Conservation (phyloP, 2,888 invertebrate genomes). For the Tetranychus piercei region DNA sequence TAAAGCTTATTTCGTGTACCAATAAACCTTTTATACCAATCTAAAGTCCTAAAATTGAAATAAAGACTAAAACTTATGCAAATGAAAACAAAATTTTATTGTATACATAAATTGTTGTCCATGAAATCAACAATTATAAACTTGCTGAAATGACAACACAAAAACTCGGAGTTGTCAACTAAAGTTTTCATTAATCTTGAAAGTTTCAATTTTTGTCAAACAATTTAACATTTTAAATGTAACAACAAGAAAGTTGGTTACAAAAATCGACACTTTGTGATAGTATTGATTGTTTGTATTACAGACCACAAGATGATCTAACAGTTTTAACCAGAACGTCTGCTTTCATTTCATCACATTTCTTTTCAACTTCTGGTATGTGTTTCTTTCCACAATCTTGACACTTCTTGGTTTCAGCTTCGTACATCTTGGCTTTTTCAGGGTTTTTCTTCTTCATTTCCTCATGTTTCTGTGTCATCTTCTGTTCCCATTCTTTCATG, state of each 20-base stretch:
- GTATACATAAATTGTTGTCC: too few relatives aligned
- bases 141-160: too few relatives aligned
- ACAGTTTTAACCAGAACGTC: not conserved
- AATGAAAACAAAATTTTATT: too few relatives aligned
- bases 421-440: not conserved
- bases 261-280: not conserved
- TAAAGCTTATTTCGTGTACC: too few relatives aligned
- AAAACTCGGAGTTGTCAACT: too few relatives aligned
- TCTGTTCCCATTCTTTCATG: not conserved
- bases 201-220: too few relatives aligned
- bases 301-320: not conserved
- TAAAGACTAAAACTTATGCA: too few relatives aligned
- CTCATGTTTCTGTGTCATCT: not conserved
- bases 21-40: too few relatives aligned
- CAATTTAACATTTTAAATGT: too few relatives aligned
- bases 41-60: too few relatives aligned
- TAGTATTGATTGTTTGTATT: not conserved
- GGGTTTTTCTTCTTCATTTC: not conserved
- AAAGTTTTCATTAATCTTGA: too few relatives aligned
- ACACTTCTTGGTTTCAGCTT: not conserved
- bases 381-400: not conserved
- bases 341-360: not conserved
- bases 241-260: not conserved
- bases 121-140: too few relatives aligned
- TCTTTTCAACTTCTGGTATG: not conserved